Evolutionary conservation across 2,113 vertebrate genomes (phyloP), one percentile per base, ranked within the genome.

Genomic region (Myodes glareolus): DNA sequence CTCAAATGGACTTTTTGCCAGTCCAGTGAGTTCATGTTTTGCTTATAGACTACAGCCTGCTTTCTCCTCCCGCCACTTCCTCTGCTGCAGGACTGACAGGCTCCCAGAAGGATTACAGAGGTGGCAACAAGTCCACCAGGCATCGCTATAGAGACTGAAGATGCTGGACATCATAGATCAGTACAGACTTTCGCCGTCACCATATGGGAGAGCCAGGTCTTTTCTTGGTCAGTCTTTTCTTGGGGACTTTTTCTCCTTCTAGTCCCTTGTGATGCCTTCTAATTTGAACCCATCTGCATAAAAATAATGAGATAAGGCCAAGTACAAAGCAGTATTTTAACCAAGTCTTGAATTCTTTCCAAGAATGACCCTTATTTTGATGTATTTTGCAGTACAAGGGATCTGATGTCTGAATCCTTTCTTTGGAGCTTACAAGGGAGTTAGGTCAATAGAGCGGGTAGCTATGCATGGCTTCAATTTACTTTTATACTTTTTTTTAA

Each of bases 261-360:
- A 5, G 7, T 39, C 91, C 3, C 33, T 52, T 36, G 81, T 63
- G 87, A 67, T 65, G 36, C 27, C 73, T 63, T 95, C 63, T 95
- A 45, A 92, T 94, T 91, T 95, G 72, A 95, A 45, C 95, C 58
- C 52, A 86, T 8, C 33, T 86, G 50, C 14, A 95, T 91, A 81
- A 92, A 95, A 96, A 85, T 58, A 7, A 91, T 89, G 58, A 70
- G 10, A 85, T 61, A 91, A 81, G 36, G 68, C 25, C 73, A 90
- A 68, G 25, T 95, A 87, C 52, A 75, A 14, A 76, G 55, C 12
- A 90, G 50, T n/a, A 50, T 61, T 91, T 96, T 86, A 77, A 12
- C 31, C n/a, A 84, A n/a, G 3, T 1, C 27, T 91, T 78, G 63
- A 92, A 80, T 31, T 9, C 50, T 96, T 72, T 72, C 39, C 47